Evolutionary conservation across 2,113 vertebrate genomes (phyloP), one percentile per base, ranked within the genome.

Genomic region (Asarcornis scutulata): DNA sequence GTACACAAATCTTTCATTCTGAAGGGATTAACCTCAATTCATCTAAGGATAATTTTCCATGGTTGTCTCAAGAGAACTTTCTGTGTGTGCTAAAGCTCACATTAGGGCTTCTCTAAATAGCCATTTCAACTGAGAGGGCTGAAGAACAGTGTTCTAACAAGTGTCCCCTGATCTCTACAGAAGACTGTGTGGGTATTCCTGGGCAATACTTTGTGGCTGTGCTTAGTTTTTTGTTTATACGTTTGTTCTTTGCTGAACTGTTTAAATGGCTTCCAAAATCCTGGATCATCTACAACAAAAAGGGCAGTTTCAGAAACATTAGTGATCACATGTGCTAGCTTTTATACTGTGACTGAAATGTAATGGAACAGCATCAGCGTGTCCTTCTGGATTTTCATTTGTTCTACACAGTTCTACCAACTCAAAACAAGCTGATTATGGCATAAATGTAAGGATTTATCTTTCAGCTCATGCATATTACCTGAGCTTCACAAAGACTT

Each of bases 141-240:
- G 40, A 83, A 55, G 56, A 85, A 87, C 53, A n/a, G 15, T 4
- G 25, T 74, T 46, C 18, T 62, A 85, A 55, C 13, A 75, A 63
- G 71, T 5, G 3, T 46, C 8, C 18, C 10, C 48, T 60, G 17
- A n/a, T 46, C 11, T 25, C 23, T 78, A 40, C 31, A 48, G 22
- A 60, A 78, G 25, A 44, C 34, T 32, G 20, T 9, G 32, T 2
- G 32, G 15, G 7, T 38, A 40, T 26, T 59, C 48, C 21, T 40
- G 7, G 11, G 16, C 31, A 82, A 67, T 83, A 53, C 3, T 26
- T 36, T 10, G 3, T 22, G 48, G 7, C 36, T 59, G 11, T 27
- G 10, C 2, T 11, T 11, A 55, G 3, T 1, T 23, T 18, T 36
- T 2, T 3, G 13, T 40, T 34, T 31, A 6, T 69, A 18, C 7